Base-by-base conservation (phyloP, 2,888 invertebrate species). In the Meloe dianella region DNA sequence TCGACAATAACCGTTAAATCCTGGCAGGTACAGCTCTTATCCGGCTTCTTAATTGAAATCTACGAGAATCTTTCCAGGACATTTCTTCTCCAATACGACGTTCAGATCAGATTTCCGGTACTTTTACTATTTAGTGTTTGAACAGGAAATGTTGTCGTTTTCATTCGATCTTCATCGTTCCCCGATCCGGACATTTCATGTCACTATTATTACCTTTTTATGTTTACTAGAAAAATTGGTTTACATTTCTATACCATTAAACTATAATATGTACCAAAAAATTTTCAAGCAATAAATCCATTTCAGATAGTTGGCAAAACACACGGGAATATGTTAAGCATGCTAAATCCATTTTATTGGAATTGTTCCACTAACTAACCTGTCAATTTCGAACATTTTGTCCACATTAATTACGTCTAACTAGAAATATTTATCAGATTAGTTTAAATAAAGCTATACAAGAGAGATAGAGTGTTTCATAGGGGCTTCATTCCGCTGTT, bases 41-140 rank as follows among this genome's bases (percentile, higher is more conserved):
- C 74, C 75, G 69, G 75, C 66, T 75, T 70, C 76, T 76, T 78
- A 79, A 79, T 79, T 78, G 79, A 77, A 77, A 79, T 79, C 77
- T 76, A 64, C 69, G 74, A 68, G 73, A 75, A 77, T 77, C 74
- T 77, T 79, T 79, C 78, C 79, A 71, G 73, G 73, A 76, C 77
- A 78, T 77, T 78, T 72, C 72, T 63, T 72, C 66, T 70, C 67
- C 71, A 69, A 69, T 70, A 54, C 72, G 68, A 74, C 17, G 66
- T 75, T 68, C 68, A 70, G 64, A 70, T 75, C 73, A 70, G 71
- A 74, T 77, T 78, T 76, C 75, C 75, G 73, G 71, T 72, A 66
- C 72, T 75, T 75, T 72, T 68, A 64, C 69, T 70, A 72, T 75
- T 72, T 69, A 70, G 63, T 66, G 64, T 70, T 62, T 70, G 66